These are phyloP conservation scores for Drosophila infuscata DNA, from an alignment of 2,888 invertebrate genomes.

Conservation along the genomic window DNA sequence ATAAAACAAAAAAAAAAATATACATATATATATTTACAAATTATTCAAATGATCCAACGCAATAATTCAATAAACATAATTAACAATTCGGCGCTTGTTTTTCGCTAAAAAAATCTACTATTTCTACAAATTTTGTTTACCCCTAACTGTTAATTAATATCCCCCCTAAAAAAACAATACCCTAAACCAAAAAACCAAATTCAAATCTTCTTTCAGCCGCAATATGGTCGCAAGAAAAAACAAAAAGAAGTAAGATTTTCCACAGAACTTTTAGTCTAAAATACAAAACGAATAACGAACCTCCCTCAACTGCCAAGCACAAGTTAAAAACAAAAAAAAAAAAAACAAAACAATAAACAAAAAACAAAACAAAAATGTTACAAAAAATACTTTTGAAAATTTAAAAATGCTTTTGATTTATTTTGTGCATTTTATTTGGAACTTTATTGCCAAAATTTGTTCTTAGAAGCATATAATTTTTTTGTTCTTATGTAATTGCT, in stretches of 20 bases:
- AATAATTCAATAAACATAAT: conserved; percentile 39
- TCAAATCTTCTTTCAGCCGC: conserved; percentile 85
- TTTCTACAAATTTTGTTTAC: conserved; percentile 25
- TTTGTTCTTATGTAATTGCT: conserved; percentile 46
- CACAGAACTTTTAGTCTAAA: conserved; percentile 70
- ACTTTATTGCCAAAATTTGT: conserved; percentile 65
- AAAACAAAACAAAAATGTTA: conserved; percentile 12
- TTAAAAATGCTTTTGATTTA: conserved; percentile 44
- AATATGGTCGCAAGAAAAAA: conserved; percentile 98
- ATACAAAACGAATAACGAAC: conserved; percentile 47
- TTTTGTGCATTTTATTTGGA: conserved; percentile 54
- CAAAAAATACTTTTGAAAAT: conserved; percentile 23
- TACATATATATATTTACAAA: conserved; percentile 4
- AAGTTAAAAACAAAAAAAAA: conserved; percentile 14
- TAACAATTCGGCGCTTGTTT: conserved; percentile 66
- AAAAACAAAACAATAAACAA: conserved; percentile 11
- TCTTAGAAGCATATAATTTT: conserved; percentile 37
- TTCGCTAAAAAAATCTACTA: conserved; percentile 48
- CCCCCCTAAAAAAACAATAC: conserved; percentile 29
- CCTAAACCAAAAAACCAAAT: conserved; percentile 71
- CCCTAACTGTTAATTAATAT: conserved; percentile 50
- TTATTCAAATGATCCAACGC: conserved; percentile 24
- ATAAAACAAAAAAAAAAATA: conserved; percentile 15
- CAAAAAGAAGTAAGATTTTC: conserved; percentile 98
- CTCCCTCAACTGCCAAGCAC: conserved; percentile 27